Percentiles rank a stretch among this genome's conserved stretches.
phyloP scores from a whole-genome alignment of 2,113 vertebrate genomes.

The Artemisiospiza belli region DNA sequence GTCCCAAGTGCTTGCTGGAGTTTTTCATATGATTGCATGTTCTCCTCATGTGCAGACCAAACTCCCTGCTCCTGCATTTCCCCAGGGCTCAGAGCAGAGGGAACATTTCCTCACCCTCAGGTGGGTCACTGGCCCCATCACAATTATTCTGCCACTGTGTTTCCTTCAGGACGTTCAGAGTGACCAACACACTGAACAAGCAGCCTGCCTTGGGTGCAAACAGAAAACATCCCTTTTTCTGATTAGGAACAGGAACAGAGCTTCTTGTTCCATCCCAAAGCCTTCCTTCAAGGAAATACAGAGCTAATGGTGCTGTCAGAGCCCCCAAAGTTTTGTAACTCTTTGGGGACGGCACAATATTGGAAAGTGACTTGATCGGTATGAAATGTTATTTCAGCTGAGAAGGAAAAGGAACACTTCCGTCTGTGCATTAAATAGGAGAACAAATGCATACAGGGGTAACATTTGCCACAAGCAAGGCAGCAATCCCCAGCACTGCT shows the following conservation, averaged over 20 bases:
- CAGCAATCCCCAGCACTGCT: background rate
- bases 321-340: background rate
- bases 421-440: background rate
- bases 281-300: background rate
- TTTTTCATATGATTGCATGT: background rate
- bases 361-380: background rate
- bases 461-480: background rate
- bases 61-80: background rate
- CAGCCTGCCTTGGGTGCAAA: background rate
- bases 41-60: background rate
- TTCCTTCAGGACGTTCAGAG: background rate
- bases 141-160: background rate
- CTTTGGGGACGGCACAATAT: background rate
- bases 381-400: background rate
- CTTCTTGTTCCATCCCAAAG: background rate
- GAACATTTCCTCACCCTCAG: fast-evolving
- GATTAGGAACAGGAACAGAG: background rate
- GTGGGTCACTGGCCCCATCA: background rate
- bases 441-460: background rate
- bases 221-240: background rate
- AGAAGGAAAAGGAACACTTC: background rate
- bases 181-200: background rate
- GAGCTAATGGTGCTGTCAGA: background rate
- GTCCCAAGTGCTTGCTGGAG: background rate
- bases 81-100: background rate